Evolutionary conservation across 1,140 invertebrate genomes (phyloP).

Genomic region (Sitophilus oryzae): DNA sequence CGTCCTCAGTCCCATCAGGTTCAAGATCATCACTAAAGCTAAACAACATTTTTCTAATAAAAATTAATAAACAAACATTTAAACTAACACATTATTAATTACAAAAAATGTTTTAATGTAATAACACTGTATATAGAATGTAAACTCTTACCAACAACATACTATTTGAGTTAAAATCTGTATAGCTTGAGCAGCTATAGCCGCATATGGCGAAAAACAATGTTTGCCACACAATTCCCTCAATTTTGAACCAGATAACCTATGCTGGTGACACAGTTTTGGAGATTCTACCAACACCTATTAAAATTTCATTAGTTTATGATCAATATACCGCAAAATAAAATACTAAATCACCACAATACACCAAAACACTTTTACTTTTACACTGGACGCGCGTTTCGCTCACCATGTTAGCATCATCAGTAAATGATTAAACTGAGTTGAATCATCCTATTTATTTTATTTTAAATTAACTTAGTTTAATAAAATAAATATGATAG

Average conservation of each 20-base stretch:
- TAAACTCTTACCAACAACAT: slow-evolving; percentile 54
- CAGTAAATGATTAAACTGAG: too few species aligned
- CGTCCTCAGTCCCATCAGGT: slow-evolving; percentile 54
- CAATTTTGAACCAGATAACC: slow-evolving; percentile 48
- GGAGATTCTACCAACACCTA: slow-evolving; percentile 52
- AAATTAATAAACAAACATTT: slow-evolving; percentile 1
- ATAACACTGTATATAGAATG: too few species aligned
- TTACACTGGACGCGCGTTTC: too few species aligned
- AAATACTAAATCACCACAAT: too few species aligned
- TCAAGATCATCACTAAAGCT: slow-evolving; percentile 63
- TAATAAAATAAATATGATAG: too few species aligned
- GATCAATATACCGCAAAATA: too few species aligned
- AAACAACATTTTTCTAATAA: not conserved
- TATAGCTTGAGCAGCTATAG: slow-evolving; percentile 62
- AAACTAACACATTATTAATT: slow-evolving; percentile 7
- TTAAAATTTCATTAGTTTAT: too few species aligned
- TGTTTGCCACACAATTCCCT: slow-evolving; percentile 50
- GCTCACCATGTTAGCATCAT: too few species aligned
- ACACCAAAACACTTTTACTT: too few species aligned
- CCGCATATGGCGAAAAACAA: slow-evolving; percentile 56
- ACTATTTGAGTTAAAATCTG: slow-evolving; percentile 60
- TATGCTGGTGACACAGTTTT: slow-evolving; percentile 49
- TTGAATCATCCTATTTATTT: too few species aligned
- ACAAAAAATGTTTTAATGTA: too few species aligned
- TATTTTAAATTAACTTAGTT: too few species aligned